Conservation (phyloP, 2,888 invertebrate species). For the Syritta pipiens region DNA sequence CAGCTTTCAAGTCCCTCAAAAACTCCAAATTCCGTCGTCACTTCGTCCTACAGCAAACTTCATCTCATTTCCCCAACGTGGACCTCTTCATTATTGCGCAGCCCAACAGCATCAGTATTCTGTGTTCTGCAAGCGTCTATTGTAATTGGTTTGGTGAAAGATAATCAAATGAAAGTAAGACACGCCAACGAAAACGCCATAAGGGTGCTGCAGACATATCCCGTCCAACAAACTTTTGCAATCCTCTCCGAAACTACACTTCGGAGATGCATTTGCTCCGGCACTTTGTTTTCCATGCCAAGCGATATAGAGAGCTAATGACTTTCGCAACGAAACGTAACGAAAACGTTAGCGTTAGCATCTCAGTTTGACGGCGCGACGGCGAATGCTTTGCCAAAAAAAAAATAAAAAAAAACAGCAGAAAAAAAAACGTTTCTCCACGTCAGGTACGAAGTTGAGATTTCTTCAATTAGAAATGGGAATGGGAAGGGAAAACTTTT, state of each 20-base stretch:
- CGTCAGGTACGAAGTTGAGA: conserved; percentile 6
- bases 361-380: not conserved
- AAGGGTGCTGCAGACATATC: not conserved
- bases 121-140: conserved; percentile 7
- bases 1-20: no score
- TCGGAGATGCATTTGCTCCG: not conserved
- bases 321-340: conserved; percentile 10
- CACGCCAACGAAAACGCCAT: not conserved
- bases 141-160: conserved; percentile 19
- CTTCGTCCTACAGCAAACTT: no score
- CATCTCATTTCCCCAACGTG: no score
- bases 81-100: not conserved
- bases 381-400: conserved; percentile 13
- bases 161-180: conserved; percentile 17
- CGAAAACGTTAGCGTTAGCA: not conserved
- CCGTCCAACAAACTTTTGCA: not conserved
- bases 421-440: conserved; percentile 7
- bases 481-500: conserved; percentile 18
- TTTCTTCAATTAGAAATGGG: conserved; percentile 29
- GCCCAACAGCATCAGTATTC: not conserved
- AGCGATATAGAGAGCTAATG: conserved; percentile 1
- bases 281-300: not conserved
- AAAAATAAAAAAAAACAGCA: no score
- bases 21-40: no score
- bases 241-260: not conserved